Conservation (phyloP, 2,797 vertebrate species). For the Synaphobranchus kaupii region DNA sequence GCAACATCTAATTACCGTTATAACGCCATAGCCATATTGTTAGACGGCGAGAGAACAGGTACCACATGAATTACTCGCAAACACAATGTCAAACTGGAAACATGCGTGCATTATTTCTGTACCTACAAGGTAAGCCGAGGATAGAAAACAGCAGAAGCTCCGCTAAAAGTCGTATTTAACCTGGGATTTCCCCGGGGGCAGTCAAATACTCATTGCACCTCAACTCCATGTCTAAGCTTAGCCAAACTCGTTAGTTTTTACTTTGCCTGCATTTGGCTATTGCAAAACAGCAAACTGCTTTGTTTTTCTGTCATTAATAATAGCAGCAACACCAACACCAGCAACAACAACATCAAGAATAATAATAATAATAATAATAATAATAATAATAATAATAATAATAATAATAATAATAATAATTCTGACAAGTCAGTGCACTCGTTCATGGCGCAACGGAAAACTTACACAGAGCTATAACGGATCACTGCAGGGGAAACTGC, state of each 20-base stretch:
- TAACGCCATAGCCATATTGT: background rate
- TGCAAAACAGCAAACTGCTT: background rate
- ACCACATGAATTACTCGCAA: background rate
- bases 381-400: background rate
- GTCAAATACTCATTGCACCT: background rate
- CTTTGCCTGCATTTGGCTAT: background rate
- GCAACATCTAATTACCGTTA: background rate
- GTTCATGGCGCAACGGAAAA: background rate
- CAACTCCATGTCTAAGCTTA: background rate
- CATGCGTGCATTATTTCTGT: background rate
- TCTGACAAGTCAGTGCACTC: background rate
- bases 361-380: constrained; percentile 10
- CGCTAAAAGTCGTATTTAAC: background rate
- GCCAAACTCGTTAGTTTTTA: background rate
- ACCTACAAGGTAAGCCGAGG: background rate
- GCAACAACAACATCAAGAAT: background rate
- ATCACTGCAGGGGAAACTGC: constrained; percentile 20
- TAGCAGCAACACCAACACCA: background rate
- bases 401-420: constrained; percentile 8
- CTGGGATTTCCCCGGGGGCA: background rate
- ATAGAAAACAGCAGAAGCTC: background rate
- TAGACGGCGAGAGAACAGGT: background rate
- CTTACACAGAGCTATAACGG: constrained; percentile 12
- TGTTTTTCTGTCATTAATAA: background rate
- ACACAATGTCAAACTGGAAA: background rate